Conservation (phyloP, 2,888 invertebrate genomes). For the Eristalis pertinax region DNA sequence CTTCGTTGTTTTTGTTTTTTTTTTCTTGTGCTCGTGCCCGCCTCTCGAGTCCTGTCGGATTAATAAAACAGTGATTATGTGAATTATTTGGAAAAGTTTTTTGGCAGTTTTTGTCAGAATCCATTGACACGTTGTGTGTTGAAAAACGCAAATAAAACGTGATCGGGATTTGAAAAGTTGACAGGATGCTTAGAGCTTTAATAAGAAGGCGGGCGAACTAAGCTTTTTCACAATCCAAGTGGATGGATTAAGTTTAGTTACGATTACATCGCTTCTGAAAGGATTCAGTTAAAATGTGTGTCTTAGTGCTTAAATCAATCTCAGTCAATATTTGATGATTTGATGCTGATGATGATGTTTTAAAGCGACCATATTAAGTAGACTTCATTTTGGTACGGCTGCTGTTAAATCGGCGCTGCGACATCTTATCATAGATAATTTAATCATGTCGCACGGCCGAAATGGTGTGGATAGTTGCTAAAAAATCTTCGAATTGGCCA, state of each 20-base stretch:
- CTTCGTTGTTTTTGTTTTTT: conserved; percentile 14
- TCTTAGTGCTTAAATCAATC: neutral
- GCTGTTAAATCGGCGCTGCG: too few species aligned
- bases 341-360: too few species aligned
- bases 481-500: too few species aligned
- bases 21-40: neutral
- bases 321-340: too few species aligned
- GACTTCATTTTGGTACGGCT: too few species aligned
- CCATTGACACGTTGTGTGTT: conserved; percentile 59
- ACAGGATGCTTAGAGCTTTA: neutral
- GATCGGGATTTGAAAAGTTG: conserved; percentile 22
- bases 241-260: neutral
- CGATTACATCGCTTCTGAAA: neutral
- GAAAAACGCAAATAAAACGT: conserved; percentile 54
- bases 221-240: neutral
- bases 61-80: conserved; percentile 70
- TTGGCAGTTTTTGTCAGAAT: conserved; percentile 31
- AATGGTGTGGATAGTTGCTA: too few species aligned
- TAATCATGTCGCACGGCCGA: too few species aligned
- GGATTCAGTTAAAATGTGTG: neutral
- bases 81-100: conserved; percentile 48
- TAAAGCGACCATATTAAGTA: too few species aligned
- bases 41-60: conserved; percentile 15
- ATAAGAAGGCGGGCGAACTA: neutral
- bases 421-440: too few species aligned